Conservation (phyloP, 2,888 invertebrate species). For the Volucella zonaria region DNA sequence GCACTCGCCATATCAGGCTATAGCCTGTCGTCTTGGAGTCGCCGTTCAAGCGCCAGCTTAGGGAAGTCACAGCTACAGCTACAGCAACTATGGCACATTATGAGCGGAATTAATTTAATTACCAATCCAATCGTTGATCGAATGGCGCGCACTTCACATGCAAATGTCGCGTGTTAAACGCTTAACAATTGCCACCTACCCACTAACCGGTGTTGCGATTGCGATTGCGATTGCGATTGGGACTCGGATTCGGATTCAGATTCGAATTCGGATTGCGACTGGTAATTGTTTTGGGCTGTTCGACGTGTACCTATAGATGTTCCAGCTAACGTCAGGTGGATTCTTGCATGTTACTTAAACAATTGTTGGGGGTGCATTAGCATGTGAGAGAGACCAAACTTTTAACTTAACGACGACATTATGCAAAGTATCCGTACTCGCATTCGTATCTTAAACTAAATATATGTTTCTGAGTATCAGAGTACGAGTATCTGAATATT, state of each 20-base stretch:
- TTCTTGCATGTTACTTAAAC: constrained; percentile 56
- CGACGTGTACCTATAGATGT: too few relatives aligned
- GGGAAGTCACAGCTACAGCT: constrained; percentile 57
- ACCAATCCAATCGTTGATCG: constrained; percentile 71
- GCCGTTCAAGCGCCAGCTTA: constrained; percentile 54
- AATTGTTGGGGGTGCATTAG: constrained; percentile 46
- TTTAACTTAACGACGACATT: constrained; percentile 53
- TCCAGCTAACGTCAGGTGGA: constrained; percentile 42
- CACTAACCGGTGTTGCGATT: constrained; percentile 7
- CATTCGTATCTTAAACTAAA: not conserved
- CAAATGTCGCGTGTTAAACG: constrained; percentile 71
- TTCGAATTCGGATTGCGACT: constrained; percentile 22
- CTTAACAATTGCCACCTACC: constrained; percentile 70
- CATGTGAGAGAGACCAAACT: constrained; percentile 22
- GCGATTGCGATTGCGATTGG: constrained; percentile 2
- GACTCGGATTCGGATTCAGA: constrained; percentile 5
- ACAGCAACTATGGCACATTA: constrained; percentile 65
- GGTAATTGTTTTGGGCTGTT: constrained; percentile 4
- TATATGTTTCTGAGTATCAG: constrained; percentile 16
- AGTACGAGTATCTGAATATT: constrained; percentile 31
- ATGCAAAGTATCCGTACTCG: constrained; percentile 56
- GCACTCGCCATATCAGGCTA: constrained; percentile 7
- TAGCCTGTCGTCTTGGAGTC: constrained; percentile 63
- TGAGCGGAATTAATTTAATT: constrained; percentile 72
- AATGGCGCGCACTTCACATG: constrained; percentile 59